Base-by-base conservation (phyloP, 2,888 invertebrate genomes). In the Sphaeridia pumilis region DNA sequence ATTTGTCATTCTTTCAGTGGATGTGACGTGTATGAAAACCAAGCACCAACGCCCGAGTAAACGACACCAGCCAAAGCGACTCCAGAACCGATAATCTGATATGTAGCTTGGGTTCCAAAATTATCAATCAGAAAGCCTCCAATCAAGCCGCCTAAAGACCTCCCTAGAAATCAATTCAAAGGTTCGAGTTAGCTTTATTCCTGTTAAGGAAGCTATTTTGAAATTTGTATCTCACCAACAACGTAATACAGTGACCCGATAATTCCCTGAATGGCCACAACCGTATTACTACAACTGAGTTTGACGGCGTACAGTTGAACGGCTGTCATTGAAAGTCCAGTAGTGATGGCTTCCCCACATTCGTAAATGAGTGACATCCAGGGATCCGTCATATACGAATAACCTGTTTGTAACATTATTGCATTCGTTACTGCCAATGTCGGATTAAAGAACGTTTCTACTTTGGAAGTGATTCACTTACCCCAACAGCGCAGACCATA, bases 101-200 rank as follows among this genome's bases (percentile, higher is more conserved):
- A 84, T 0, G 84, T 84, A 1, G 77, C 75, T 50, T 84, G 73
- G 3, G 83, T 82, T 12, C 84, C 84, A 61, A 81, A 76, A 57
- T 74, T 75, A 67, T 83, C 81, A 76, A 84, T 84, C 52, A 83
- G 69, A 67, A 81, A 83, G 12, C 84, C 84, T n/a, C 84, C 84
- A 52, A 82, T 76, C 53, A 84, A 70, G 69, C 83, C 83, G 42
- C 84, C 84, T 4, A 81, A 72, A 26, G 84, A 83, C 70, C 82
- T 82, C 49, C 83, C 83, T 83, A 69, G n/a, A 72, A 38, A n/a
- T n/a, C 38, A 17, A 38, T 12, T 7, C 38, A 38, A 20, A 17
- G 17, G 5, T 17, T 31, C 31, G 14, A 31, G 14, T 31, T 10
- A 31, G 7, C 14, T 31, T 31, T 7, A 10, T 31, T 31, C 7